A percentile compares a stretch with the other conserved stretches of the same genome.
Conservation (phyloP, 1,140 invertebrate genomes). For the Trinorchestia longiramus region DNA sequence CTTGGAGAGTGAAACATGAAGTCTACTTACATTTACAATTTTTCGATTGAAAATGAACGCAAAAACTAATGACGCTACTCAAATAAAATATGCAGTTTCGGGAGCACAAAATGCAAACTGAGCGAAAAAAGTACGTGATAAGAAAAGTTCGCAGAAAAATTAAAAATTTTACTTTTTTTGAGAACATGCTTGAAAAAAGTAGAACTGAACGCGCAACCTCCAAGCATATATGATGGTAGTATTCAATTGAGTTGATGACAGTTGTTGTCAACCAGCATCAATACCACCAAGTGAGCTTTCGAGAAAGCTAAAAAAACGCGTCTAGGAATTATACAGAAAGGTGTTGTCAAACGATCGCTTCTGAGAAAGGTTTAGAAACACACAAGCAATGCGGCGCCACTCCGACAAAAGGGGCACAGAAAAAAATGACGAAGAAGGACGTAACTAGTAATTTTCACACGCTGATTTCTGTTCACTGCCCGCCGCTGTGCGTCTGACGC, state of each 20-base stretch:
- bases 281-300: neutral
- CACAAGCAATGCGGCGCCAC: neutral
- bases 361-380: conserved; percentile 37
- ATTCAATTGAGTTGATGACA: no score
- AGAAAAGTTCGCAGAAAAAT: neutral
- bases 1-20: neutral
- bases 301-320: neutral
- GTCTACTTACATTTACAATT: neutral
- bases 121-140: neutral
- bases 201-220: neutral
- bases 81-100: no score
- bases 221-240: neutral
- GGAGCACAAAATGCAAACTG: neutral
- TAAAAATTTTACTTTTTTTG: neutral
- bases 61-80: no score
- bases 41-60: neutral
- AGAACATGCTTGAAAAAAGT: neutral
- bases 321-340: neutral
- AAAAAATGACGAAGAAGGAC: neutral
- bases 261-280: neutral
- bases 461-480: neutral
- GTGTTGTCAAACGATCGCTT: conserved; percentile 19
- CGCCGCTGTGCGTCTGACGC: neutral
- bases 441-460: conserved; percentile 23
- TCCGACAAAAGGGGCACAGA: neutral